A percentile compares a stretch with the other conserved stretches of the same genome.
Conservation (phyloP, 2,888 invertebrate species). For the Rhaphigaster nebulosa region DNA sequence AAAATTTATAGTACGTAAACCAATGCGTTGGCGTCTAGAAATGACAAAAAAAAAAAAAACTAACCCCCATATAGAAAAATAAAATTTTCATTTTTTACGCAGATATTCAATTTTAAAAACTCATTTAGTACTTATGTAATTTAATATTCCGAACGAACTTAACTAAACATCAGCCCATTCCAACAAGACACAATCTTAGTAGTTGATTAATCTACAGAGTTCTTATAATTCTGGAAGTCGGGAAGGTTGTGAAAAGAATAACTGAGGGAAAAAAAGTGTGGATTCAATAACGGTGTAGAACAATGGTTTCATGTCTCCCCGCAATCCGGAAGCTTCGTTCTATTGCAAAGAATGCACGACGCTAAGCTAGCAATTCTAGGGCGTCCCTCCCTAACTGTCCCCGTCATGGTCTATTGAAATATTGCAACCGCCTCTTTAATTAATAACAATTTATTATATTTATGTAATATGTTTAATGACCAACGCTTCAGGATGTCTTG, state of each 20-base stretch:
- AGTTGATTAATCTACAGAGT: background rate
- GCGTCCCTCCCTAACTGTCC: background rate
- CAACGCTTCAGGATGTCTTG: no score
- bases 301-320: slow-evolving; percentile 41
- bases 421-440: background rate
- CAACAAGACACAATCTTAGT: background rate
- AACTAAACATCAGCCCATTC: background rate
- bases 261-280: slow-evolving; percentile 5
- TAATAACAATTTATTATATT: background rate
- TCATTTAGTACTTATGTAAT: no score
- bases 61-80: no score
- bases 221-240: slow-evolving; percentile 36
- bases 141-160: background rate
- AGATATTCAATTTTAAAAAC: no score
- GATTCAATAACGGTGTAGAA: slow-evolving; percentile 48
- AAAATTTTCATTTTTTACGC: no score
- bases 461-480: no score
- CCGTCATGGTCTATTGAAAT: background rate
- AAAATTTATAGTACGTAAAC: no score
- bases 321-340: slow-evolving; percentile 38
- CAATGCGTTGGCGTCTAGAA: no score
- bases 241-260: slow-evolving; percentile 21
- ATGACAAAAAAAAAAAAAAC: no score
- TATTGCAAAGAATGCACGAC: slow-evolving; percentile 29
- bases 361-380: background rate